These are phyloP conservation scores for Uromys caudimaculatus DNA, from an alignment of 2,797 vertebrate species.

Conservation along the genomic window DNA sequence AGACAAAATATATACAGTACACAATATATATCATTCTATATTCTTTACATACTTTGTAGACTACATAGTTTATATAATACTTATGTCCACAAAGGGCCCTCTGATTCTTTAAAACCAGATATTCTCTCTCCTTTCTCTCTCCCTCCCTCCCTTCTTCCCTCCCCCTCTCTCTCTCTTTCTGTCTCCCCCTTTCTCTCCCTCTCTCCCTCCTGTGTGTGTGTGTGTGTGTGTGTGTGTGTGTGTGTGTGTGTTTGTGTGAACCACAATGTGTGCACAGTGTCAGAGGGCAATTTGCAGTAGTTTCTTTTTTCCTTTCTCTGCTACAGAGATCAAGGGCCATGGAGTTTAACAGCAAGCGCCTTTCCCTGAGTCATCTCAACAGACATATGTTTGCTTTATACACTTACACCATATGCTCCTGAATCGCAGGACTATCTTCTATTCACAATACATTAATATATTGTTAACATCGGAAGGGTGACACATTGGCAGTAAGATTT, in stretches of 20 bases:
- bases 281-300: no score
- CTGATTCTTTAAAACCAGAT: not conserved
- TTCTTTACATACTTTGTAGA: not conserved
- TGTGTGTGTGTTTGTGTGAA: not conserved
- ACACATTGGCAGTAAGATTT: not conserved
- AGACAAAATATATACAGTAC: not conserved
- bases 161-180: no score
- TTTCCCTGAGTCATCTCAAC: not conserved
- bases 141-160: no score
- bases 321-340: not conserved
- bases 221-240: not conserved
- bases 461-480: not conserved
- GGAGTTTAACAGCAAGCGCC: not conserved
- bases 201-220: not conserved
- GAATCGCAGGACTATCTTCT: not conserved
- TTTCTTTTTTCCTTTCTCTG: not conserved
- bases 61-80: not conserved
- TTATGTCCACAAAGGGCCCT: not conserved
- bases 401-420: not conserved
- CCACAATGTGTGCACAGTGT: not conserved
- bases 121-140: no score
- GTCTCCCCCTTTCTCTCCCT: no score
- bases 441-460: not conserved
- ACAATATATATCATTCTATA: not conserved
- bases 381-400: not conserved